These are phyloP conservation scores for Cheilosia soror DNA, from an alignment of 2,888 invertebrate genomes.

Conservation along the genomic window DNA sequence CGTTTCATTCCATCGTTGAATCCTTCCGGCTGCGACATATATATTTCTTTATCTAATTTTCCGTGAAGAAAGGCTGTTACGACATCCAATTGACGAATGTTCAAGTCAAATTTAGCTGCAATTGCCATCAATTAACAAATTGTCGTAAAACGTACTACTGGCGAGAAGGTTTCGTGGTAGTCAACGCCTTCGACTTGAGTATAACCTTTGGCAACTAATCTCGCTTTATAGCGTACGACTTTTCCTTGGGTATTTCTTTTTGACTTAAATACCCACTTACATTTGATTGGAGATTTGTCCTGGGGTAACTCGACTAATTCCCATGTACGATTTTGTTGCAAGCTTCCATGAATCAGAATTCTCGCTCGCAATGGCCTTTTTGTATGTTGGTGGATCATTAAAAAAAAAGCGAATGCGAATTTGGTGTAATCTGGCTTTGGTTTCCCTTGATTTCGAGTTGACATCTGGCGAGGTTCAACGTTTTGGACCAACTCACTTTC, in stretches of 20 bases:
- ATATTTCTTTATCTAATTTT: slow-evolving; percentile 44
- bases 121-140: slow-evolving; percentile 48
- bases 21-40: slow-evolving; percentile 41
- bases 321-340: slow-evolving; percentile 35
- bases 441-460: slow-evolving; percentile 39
- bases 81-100: slow-evolving; percentile 19
- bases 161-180: slow-evolving; percentile 51
- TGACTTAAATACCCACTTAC: slow-evolving; percentile 38
- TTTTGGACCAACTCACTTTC: slow-evolving; percentile 10
- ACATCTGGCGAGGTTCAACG: slow-evolving; percentile 28
- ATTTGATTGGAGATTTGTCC: slow-evolving; percentile 25
- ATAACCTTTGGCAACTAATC: slow-evolving; percentile 48
- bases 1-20: slow-evolving; percentile 49
- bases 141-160: slow-evolving; percentile 42
- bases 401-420: slow-evolving; percentile 38
- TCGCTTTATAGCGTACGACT: slow-evolving; percentile 39
- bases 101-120: slow-evolving; percentile 46
- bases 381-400: slow-evolving; percentile 32
- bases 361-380: slow-evolving; percentile 43
- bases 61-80: slow-evolving; percentile 32
- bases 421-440: slow-evolving; percentile 41
- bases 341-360: slow-evolving; percentile 46
- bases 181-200: slow-evolving; percentile 58
- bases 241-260: slow-evolving; percentile 41
- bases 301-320: slow-evolving; percentile 18